Conservation (phyloP, 1,140 invertebrate species). For the Capitella teleta region DNA sequence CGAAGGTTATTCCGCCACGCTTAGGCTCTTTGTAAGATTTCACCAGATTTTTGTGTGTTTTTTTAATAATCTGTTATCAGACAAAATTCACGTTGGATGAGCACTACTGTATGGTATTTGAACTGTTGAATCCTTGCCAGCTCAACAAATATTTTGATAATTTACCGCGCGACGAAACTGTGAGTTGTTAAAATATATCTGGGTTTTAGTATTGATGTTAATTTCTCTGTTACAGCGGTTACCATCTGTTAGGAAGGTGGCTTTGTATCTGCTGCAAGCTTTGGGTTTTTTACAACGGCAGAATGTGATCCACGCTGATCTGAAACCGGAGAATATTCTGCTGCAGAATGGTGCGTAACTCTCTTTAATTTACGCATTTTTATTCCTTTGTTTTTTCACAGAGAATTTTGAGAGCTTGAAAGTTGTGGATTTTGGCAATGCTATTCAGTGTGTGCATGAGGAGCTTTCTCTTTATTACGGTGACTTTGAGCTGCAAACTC, state of each 20-base stretch:
- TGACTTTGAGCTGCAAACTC: slow-evolving; percentile 41
- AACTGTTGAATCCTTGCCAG: slow-evolving; percentile 25
- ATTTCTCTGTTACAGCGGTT: slow-evolving; percentile 17
- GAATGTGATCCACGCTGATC: slow-evolving; percentile 41
- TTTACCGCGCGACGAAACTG: no score
- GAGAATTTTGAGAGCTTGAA: slow-evolving; percentile 15
- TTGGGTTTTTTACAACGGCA: slow-evolving; percentile 37
- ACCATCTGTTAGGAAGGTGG: slow-evolving; percentile 24
- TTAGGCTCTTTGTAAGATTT: slow-evolving; percentile 23
- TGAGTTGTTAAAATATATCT: not conserved
- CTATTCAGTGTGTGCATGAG: slow-evolving; percentile 34
- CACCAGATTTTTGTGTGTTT: no score
- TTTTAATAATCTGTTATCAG: slow-evolving; percentile 22
- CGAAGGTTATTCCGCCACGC: slow-evolving; percentile 21
- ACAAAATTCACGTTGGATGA: slow-evolving; percentile 30
- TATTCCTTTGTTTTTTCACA: not conserved
- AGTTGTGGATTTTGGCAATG: slow-evolving; percentile 42
- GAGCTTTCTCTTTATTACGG: slow-evolving; percentile 40
- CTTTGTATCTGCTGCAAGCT: slow-evolving; percentile 28
- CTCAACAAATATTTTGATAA: not conserved
- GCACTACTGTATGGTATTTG: slow-evolving; percentile 39
- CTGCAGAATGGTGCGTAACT: slow-evolving; percentile 22
- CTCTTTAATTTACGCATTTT: not conserved
- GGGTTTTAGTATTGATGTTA: not conserved
- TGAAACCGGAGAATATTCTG: slow-evolving; percentile 43